Evolutionary conservation across 2,113 vertebrate species (phyloP), one percentile per base, ranked within the genome.

Genomic region (Euleptes europaea): DNA sequence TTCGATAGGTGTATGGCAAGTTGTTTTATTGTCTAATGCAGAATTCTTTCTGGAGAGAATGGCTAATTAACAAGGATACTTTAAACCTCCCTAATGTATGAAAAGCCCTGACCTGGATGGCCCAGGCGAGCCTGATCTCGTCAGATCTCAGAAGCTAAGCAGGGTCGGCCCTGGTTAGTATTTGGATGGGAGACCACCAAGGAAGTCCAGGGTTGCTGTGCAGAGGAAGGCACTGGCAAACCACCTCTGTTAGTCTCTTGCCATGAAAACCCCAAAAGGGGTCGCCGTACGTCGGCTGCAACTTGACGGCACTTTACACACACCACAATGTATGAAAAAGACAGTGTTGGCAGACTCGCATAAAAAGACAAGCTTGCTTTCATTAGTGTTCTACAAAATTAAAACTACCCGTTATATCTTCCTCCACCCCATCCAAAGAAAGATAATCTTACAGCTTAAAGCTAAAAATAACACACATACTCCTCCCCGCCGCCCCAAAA

Each of bases 21-120:
- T 5, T 44, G 78, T 74, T 60, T 86, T 87, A 60, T 78, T 38
- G 28, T 73, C 57, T 44, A 88, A 63, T 79, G 11, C n/a, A 31
- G 19, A 88, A 90, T 85, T 65, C 78, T 0, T 49, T 38, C 60
- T 66, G 17, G 72, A 73, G 35, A 69, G 28, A 33, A 54, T 40
- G 11, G 35, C 28, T 57, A 19, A 5, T 42, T 28, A 28, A n/a
- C 23, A 84, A 63, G 0, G 0, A 49, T 69, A 82, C 79, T 83
- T 86, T 84, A 84, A 23, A 92, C 10, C 12, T 4, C 4, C 31
- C 44, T 78, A 54, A 54, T 57, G 17, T 14, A 70, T 7, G 63
- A 44, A 44, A 75, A 57, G n/a, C n/a, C n/a, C n/a, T n/a, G n/a
- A n/a, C n/a, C n/a, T n/a, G n/a, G n/a, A n/a, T n/a, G n/a, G n/a